These are phyloP conservation scores for Oreochromis niloticus DNA, from an alignment of 2,113 vertebrate species.

Conservation along the genomic window DNA sequence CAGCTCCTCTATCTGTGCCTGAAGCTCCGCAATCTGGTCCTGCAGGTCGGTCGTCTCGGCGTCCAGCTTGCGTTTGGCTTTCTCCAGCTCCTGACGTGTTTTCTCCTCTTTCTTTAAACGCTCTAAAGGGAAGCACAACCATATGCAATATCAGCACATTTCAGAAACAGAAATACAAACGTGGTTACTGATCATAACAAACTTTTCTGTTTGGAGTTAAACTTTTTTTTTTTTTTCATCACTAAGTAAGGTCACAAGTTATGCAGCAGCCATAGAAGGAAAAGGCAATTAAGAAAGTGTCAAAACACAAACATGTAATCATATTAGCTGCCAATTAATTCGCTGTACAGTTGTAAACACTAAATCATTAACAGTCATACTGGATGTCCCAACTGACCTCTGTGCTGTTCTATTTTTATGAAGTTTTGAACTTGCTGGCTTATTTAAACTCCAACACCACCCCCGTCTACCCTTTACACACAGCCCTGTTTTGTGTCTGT, in stretches of 20 bases:
- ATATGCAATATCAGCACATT: neutral
- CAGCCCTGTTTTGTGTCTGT: neutral
- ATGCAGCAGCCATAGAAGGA: neutral
- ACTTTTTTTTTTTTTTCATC: neutral
- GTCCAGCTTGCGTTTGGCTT: constrained; percentile 94
- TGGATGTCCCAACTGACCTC: neutral
- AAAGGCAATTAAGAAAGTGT: neutral
- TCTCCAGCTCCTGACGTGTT: constrained; percentile 93
- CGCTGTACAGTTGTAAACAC: neutral
- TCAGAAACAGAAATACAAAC: neutral
- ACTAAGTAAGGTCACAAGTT: neutral
- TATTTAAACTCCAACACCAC: neutral
- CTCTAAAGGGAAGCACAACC: constrained; percentile 66
- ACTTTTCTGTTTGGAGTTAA: neutral
- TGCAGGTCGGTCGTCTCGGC: constrained; percentile 93
- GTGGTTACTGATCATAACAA: neutral
- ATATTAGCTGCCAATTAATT: neutral
- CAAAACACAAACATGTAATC: neutral
- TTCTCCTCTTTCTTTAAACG: constrained; percentile 98
- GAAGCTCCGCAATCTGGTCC: constrained; percentile 95
- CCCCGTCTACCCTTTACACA: neutral
- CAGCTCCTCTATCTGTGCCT: constrained; percentile 93
- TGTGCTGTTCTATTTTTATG: neutral
- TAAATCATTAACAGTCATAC: neutral
- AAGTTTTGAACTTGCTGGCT: neutral